Percentiles rank a stretch among this genome's conserved stretches.
Evolutionary conservation across 2,888 invertebrate species (phyloP).

Genomic region (Meteorus colon): DNA sequence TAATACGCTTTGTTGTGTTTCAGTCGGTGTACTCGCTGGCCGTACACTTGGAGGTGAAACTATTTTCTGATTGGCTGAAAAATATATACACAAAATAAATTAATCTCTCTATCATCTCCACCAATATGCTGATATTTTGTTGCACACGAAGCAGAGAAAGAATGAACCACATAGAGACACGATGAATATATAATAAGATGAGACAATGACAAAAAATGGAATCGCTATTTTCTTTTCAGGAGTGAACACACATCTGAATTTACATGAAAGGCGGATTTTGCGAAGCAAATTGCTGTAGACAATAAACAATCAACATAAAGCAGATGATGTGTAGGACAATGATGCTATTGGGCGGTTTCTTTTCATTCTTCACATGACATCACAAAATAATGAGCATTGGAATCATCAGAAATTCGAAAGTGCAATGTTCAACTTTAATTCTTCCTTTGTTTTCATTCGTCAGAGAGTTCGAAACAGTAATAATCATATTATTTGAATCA

Average conservation of each 20-base stretch:
- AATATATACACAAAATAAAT: slow-evolving; percentile 35
- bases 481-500: too few relatives aligned
- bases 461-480: too few relatives aligned
- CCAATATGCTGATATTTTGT: background rate
- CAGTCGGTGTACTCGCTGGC: slow-evolving; percentile 70
- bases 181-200: background rate
- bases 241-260: background rate
- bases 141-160: background rate
- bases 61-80: slow-evolving; percentile 68
- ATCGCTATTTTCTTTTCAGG: background rate
- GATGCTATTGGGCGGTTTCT: background rate
- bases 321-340: background rate
- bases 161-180: background rate
- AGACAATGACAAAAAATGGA: background rate
- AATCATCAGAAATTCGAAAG: too few relatives aligned
- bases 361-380: background rate
- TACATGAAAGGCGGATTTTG: background rate
- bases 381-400: background rate
- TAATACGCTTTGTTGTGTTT: slow-evolving; percentile 76
- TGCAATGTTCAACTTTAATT: too few relatives aligned
- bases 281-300: background rate
- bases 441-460: too few relatives aligned
- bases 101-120: background rate
- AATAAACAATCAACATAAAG: slow-evolving; percentile 16
- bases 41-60: slow-evolving; percentile 66